Percentiles rank a stretch among this genome's conserved stretches.
These are phyloP conservation scores for Macroglossus sobrinus DNA, from an alignment of 2,113 vertebrate genomes.

Conservation along the genomic window DNA sequence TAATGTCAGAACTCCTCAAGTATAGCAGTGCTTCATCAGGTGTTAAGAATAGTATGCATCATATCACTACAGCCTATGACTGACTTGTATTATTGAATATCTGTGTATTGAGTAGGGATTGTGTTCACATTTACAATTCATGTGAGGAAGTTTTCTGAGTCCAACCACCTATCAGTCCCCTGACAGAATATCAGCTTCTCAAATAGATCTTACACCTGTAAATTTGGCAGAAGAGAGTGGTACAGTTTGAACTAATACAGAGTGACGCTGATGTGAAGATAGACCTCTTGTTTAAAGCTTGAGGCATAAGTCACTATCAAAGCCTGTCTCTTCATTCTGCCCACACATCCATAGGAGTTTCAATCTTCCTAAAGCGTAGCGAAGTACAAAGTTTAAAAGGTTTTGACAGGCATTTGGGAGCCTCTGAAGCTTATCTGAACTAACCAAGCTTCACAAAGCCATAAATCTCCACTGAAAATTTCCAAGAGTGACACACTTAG, in stretches of 20 bases:
- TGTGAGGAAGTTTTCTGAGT: not conserved
- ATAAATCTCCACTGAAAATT: constrained; percentile 19
- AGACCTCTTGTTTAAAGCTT: not conserved
- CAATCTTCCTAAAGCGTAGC: not conserved
- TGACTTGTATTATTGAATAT: not conserved
- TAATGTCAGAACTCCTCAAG: not conserved
- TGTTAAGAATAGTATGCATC: not conserved
- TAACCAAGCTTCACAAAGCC: not conserved
- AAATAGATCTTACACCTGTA: not conserved
- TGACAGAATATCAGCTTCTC: not conserved
- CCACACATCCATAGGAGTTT: not conserved
- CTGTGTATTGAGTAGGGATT: not conserved
- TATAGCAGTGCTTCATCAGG: not conserved
- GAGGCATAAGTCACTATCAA: not conserved
- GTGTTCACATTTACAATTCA: not conserved
- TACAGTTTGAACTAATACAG: not conserved
- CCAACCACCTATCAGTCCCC: not conserved
- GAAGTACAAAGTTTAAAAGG: constrained; percentile 45
- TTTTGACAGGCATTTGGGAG: constrained; percentile 33
- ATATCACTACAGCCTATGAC: not conserved
- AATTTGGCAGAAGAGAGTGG: not conserved
- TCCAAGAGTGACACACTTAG: not conserved
- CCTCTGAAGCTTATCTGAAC: constrained; percentile 47
- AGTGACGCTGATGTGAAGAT: not conserved
- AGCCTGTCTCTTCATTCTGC: not conserved